Evolutionary conservation across 2,113 vertebrate genomes (phyloP).

Genomic region (Oxygymnocypris stewartii): DNA sequence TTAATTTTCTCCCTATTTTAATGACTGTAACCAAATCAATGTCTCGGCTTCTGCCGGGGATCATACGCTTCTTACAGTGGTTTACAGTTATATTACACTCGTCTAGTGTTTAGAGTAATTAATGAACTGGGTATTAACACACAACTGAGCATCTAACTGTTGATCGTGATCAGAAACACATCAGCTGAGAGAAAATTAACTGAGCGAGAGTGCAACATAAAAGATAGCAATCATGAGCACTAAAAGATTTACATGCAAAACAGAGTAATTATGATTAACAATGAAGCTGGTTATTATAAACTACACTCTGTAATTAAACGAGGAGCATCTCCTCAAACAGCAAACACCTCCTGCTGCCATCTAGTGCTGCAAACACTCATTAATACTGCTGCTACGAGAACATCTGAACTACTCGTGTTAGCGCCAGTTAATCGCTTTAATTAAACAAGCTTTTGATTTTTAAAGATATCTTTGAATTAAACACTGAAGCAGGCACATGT

Average conservation of each 20-base stretch:
- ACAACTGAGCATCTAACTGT: not conserved
- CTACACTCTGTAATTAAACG: not conserved
- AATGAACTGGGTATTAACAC: not conserved
- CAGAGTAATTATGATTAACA: slow-evolving; percentile 34
- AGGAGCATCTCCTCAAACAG: not conserved
- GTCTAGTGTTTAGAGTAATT: not conserved
- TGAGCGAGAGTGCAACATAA: slow-evolving; percentile 40
- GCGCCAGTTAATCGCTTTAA: too few species aligned
- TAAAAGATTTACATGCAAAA: slow-evolving; percentile 33
- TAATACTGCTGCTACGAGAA: not conserved
- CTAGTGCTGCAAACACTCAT: slow-evolving; percentile 41
- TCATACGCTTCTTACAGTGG: not conserved
- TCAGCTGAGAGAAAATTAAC: slow-evolving; percentile 41
- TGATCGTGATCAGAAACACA: not conserved
- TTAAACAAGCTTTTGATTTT: too few species aligned
- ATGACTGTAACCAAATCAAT: too few species aligned
- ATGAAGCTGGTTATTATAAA: not conserved
- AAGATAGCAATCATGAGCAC: not conserved
- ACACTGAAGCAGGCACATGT: not conserved
- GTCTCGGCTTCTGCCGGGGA: not conserved
- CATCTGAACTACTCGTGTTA: not conserved
- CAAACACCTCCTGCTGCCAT: slow-evolving; percentile 43
- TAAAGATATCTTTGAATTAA: not conserved
- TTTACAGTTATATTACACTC: not conserved
- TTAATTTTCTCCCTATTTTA: too few species aligned